Conservation (phyloP, 23 tunicate genomes). For the Diplosoma virens region DNA sequence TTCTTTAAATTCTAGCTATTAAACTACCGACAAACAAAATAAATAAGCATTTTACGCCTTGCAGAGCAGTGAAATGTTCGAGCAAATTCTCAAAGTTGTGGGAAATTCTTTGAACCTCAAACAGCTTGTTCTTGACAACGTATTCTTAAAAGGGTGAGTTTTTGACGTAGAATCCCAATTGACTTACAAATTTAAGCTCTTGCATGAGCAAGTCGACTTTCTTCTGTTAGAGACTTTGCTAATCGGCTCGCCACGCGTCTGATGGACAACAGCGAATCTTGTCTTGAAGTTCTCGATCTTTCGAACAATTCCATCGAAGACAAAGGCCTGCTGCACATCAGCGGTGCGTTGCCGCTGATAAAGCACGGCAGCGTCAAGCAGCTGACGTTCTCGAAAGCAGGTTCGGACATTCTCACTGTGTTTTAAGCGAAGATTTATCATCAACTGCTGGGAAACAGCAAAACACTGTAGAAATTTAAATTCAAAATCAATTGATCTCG, state of each 20-base stretch:
- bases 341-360: constrained; percentile 65
- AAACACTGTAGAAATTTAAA: no score
- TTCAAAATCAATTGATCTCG: no score
- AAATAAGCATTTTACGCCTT: constrained; percentile 2
- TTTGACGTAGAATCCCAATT: no score
- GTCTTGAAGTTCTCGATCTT: constrained; percentile 60
- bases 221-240: constrained; percentile 60
- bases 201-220: neutral
- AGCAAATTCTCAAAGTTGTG: constrained; percentile 60
- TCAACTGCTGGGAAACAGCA: no score
- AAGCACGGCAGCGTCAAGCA: constrained; percentile 49
- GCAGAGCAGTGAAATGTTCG: constrained; percentile 67
- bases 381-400: constrained; percentile 53
- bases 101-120: constrained; percentile 56
- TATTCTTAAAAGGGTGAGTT: constrained; percentile 50
- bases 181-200: neutral
- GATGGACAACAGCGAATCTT: constrained; percentile 71
- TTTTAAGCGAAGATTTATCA: no score
- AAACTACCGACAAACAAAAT: no score
- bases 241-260: constrained; percentile 42
- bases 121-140: constrained; percentile 57
- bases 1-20: no score
- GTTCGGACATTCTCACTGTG: no score
- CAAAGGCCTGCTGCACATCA: constrained; percentile 63
- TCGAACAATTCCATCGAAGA: constrained; percentile 73